Evolutionary conservation across 2,888 invertebrate genomes (phyloP), one percentile per base, ranked within the genome.

Genomic region (Hirudinaria manillensis): DNA sequence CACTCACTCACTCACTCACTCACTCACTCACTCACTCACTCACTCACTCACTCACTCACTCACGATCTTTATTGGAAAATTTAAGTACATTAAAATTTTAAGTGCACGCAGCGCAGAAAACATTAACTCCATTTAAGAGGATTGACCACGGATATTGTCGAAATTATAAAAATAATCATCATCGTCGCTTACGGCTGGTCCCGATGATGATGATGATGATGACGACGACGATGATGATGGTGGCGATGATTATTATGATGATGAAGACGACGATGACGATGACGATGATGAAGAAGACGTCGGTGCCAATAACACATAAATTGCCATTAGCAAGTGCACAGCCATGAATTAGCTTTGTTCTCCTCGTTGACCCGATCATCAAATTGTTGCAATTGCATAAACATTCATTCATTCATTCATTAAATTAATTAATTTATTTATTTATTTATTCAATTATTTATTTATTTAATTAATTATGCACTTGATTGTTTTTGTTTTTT

Each of bases 191-290:
- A 29, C 68, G 32, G 24, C 36, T 32, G 1, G n/a, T 68, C 32
- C 6, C 21, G 29, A 10, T 32, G 67, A 29, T 10, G 7, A 21
- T 56, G 72, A 27, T 7, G 67, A 10, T 67, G 67, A 67, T 4
- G 61, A 73, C 24, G 66, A 74, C 36, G 45, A 45, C 24, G 66
- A 34, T n/a, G 45, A 38, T 1, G 74, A 68, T 74, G 68, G 7
- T 74, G 74, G 7, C 32, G 74, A 70, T 74, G 74, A 74, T 67
- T 61, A 74, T 74, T 61, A 70, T 74, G 74, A 70, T 74, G 65
- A 74, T 66, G 74, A 74, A 66, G 74, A 68, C 29, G 45, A 45
- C 45, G 67, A 74, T 74, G 66, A 74, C 27, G 68, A 74, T 66
- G 74, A 74, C 45, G 67, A 66, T 38, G 74, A 73, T 73, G 73